Evolutionary conservation across 2,797 vertebrate genomes (phyloP).

Genomic region (Thaleichthys pacificus): DNA sequence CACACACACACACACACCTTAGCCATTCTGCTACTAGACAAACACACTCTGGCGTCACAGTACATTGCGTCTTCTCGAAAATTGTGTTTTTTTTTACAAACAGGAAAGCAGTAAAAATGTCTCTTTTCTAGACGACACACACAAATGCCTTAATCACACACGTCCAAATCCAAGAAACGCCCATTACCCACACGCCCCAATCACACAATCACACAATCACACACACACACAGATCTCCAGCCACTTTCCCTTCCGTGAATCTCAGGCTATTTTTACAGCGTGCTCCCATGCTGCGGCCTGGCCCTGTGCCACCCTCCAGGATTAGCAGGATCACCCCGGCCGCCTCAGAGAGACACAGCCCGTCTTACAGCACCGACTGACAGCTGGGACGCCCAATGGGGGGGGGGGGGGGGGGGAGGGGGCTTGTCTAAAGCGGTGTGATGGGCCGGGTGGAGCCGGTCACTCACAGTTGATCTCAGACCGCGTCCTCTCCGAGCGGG

Average conservation of each 20-base stretch:
- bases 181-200: too few species aligned
- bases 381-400: constrained; percentile 27
- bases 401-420: not conserved
- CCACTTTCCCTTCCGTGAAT: constrained; percentile 44
- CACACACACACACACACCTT: not conserved
- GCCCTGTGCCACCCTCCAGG: constrained; percentile 42
- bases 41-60: not conserved
- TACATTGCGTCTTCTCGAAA: too few species aligned
- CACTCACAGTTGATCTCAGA: constrained; percentile 97
- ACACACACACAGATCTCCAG: constrained; percentile 6
- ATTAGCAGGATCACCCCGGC: constrained; percentile 46
- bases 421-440: not conserved
- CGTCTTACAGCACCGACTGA: constrained; percentile 19
- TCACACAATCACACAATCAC: not conserved
- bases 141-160: too few species aligned
- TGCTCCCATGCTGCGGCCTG: constrained; percentile 41
- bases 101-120: too few species aligned
- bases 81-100: too few species aligned
- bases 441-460: constrained; percentile 2
- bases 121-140: not conserved
- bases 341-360: constrained; percentile 27
- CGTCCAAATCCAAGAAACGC: too few species aligned
- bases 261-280: constrained; percentile 49
- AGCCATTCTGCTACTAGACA: not conserved
- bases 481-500: constrained; percentile 86